Evolutionary conservation across 2,797 vertebrate species (phyloP).

Genomic region (Glossophaga mutica): DNA sequence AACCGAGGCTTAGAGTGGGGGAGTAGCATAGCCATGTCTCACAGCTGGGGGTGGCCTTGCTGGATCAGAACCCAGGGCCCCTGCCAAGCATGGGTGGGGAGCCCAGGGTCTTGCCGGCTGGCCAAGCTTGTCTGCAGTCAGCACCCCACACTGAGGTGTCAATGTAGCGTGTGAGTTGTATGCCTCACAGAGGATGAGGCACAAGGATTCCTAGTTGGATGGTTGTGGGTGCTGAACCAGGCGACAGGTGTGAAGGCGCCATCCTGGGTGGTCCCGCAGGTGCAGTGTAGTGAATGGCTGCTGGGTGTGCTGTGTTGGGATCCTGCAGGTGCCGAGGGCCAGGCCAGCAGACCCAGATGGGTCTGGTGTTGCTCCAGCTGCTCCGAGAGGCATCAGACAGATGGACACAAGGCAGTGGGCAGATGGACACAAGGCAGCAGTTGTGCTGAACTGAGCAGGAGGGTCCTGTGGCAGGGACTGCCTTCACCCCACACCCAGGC

Average conservation of each 20-base stretch:
- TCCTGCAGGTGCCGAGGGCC: not conserved
- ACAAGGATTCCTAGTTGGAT: not conserved
- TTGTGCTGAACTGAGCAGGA: accelerated
- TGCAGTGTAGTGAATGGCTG: accelerated
- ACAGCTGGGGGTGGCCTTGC: not conserved
- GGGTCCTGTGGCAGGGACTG: too few species aligned
- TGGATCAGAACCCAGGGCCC: not conserved
- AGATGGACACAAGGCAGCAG: not conserved
- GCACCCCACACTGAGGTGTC: not conserved
- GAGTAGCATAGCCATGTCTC: not conserved
- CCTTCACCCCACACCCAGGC: not conserved
- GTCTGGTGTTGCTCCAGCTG: not conserved
- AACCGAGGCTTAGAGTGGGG: not conserved
- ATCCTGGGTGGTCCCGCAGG: accelerated
- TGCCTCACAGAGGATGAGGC: not conserved
- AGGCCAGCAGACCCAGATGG: not conserved
- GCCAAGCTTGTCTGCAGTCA: not conserved
- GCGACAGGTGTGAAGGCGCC: not conserved
- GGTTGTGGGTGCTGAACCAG: not conserved
- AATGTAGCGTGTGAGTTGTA: not conserved
- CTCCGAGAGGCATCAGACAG: not conserved
- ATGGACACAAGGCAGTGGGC: not conserved
- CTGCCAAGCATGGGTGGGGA: not conserved
- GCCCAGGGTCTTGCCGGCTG: not conserved
- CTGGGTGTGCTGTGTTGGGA: not conserved